Conservation (phyloP, 2,888 invertebrate genomes). For the Neria commutata region DNA sequence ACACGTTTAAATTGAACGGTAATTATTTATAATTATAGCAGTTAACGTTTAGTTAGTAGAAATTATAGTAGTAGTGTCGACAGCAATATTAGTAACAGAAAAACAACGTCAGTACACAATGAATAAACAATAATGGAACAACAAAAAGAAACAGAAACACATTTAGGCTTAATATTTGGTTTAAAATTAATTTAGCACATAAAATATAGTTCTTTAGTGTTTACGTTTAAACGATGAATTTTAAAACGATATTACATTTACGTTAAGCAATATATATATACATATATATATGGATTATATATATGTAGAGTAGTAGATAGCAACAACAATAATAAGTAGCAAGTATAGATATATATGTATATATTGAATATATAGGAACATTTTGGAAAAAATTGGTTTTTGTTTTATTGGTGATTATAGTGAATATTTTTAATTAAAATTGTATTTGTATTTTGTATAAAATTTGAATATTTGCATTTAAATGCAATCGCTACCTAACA, state of each 20-base stretch:
- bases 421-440: slow-evolving; percentile 3
- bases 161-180: slow-evolving; percentile 25
- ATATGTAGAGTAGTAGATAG: slow-evolving; percentile 56
- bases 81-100: slow-evolving; percentile 46
- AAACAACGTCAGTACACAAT: slow-evolving; percentile 53
- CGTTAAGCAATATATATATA: slow-evolving; percentile 54
- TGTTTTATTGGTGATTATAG: slow-evolving; percentile 43
- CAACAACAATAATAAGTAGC: slow-evolving; percentile 7
- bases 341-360: slow-evolving; percentile 32
- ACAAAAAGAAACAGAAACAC: too few relatives aligned
- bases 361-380: too few relatives aligned
- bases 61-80: slow-evolving; percentile 23
- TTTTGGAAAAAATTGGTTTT: too few relatives aligned
- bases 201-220: too few relatives aligned
- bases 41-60: slow-evolving; percentile 43
- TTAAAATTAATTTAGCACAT: slow-evolving; percentile 35
- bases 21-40: slow-evolving; percentile 19
- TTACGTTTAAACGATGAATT: slow-evolving; percentile 42
- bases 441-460: slow-evolving; percentile 42
- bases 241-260: slow-evolving; percentile 54
- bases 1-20: not conserved
- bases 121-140: slow-evolving; percentile 23
- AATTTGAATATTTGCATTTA: slow-evolving; percentile 60
- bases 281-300: slow-evolving; percentile 42
- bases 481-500: slow-evolving; percentile 87